These are phyloP conservation scores for Neomonachus schauinslandi DNA, from an alignment of 2,113 vertebrate species.

Conservation along the genomic window DNA sequence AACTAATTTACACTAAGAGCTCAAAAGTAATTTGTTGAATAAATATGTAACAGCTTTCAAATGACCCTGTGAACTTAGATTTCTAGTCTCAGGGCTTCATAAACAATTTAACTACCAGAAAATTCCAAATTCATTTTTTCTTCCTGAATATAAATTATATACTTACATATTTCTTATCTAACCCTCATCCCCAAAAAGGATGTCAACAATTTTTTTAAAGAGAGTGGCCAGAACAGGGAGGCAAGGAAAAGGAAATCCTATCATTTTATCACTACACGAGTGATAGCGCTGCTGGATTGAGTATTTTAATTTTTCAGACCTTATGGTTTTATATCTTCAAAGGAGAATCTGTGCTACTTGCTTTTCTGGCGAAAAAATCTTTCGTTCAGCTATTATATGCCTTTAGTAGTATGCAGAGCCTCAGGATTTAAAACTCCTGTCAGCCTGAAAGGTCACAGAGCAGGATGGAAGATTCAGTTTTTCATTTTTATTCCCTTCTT, in stretches of 20 bases:
- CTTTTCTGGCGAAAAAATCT: slow-evolving; percentile 27
- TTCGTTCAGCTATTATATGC: not conserved
- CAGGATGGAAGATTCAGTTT: not conserved
- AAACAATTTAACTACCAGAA: slow-evolving; percentile 38
- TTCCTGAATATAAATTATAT: slow-evolving; percentile 4
- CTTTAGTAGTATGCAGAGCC: not conserved
- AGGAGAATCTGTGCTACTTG: not conserved
- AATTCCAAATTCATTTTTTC: not conserved
- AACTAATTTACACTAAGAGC: not conserved
- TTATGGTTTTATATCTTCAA: slow-evolving; percentile 1
- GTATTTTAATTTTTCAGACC: not conserved
- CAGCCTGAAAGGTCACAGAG: not conserved
- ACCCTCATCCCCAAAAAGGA: not conserved
- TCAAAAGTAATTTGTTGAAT: slow-evolving; percentile 20
- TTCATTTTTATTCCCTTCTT: not conserved
- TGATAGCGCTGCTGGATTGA: slow-evolving; percentile 41
- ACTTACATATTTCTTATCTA: slow-evolving; percentile 13
- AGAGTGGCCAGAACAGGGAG: not conserved
- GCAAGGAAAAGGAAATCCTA: slow-evolving; percentile 39
- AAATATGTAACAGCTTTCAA: not conserved
- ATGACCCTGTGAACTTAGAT: slow-evolving; percentile 23
- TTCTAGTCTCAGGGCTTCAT: not conserved
- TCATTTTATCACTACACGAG: not conserved
- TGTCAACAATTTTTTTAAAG: not conserved
- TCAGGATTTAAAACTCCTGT: slow-evolving; percentile 43